Conservation (phyloP, 1,140 invertebrate species). For the Drosophila mojavensis region DNA sequence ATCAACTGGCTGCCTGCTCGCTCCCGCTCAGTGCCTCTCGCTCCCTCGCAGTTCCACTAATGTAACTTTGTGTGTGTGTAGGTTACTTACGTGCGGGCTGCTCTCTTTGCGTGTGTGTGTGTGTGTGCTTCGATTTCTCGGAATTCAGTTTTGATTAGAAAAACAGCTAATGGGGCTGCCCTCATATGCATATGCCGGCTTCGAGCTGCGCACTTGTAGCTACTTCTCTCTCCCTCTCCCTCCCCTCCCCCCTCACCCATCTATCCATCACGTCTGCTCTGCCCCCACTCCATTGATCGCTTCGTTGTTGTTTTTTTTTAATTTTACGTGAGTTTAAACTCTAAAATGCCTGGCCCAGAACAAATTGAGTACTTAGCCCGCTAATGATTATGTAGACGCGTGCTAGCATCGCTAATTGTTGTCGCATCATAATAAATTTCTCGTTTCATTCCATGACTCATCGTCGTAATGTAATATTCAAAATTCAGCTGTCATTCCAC, state of each 20-base stretch:
- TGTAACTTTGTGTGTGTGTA: neutral
- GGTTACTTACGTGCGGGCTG: slow-evolving; percentile 10
- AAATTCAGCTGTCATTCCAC: neutral
- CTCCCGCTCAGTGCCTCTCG: neutral
- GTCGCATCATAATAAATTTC: slow-evolving; percentile 1
- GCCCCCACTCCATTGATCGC: neutral
- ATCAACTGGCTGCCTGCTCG: slow-evolving; percentile 18
- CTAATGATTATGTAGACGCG: slow-evolving; percentile 1
- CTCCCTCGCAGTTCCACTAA: neutral
- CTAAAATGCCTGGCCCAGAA: neutral
- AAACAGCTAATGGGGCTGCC: slow-evolving; percentile 51
- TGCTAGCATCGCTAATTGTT: neutral
- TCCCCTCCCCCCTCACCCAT: no score
- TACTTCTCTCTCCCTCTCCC: no score
- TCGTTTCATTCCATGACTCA: neutral
- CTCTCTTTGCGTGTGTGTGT: neutral
- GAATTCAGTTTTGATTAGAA: slow-evolving; percentile 71
- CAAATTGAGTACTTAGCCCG: neutral
- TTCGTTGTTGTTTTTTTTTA: neutral
- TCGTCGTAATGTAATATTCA: neutral
- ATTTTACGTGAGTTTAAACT: neutral
- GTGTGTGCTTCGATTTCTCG: slow-evolving; percentile 46
- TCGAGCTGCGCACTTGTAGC: neutral
- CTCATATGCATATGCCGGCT: slow-evolving; percentile 15
- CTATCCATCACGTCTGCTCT: neutral